Percentiles rank a stretch among this genome's conserved stretches.
Conservation (phyloP, 2,797 vertebrate genomes). For the Acanthurus leucopareius region DNA sequence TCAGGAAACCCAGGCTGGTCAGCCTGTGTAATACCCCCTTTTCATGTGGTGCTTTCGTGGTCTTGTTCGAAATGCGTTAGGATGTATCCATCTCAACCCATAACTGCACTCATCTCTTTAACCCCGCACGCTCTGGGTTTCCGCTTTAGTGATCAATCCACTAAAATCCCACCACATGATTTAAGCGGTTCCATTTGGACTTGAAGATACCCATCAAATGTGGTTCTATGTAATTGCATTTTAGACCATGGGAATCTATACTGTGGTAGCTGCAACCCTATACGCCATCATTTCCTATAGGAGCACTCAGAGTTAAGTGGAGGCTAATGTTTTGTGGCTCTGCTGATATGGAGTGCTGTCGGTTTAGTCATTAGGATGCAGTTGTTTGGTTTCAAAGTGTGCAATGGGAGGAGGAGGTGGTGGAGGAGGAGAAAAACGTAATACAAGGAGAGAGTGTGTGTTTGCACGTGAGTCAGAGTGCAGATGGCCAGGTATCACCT, state of each 20-base stretch:
- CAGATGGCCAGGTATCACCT: slow-evolving; percentile 17
- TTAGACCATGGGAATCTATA: slow-evolving; percentile 72
- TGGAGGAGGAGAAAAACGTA: neutral
- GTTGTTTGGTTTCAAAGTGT: slow-evolving; percentile 35
- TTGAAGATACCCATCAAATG: slow-evolving; percentile 71
- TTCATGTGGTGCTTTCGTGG: slow-evolving; percentile 57
- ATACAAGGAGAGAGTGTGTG: neutral
- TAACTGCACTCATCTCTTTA: slow-evolving; percentile 73
- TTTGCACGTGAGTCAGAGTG: slow-evolving; percentile 6
- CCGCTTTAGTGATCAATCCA: slow-evolving; percentile 60
- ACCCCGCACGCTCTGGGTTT: slow-evolving; percentile 36
- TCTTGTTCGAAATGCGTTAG: slow-evolving; percentile 60
- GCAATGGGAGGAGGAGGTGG: neutral
- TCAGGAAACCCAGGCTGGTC: slow-evolving; percentile 29
- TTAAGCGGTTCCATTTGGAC: slow-evolving; percentile 72
- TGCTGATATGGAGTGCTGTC: slow-evolving; percentile 66
- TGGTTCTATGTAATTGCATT: slow-evolving; percentile 79
- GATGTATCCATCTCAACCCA: slow-evolving; percentile 52
- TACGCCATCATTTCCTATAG: slow-evolving; percentile 78
- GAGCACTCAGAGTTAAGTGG: slow-evolving; percentile 81
- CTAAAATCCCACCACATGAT: slow-evolving; percentile 69
- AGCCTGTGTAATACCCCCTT: slow-evolving; percentile 36
- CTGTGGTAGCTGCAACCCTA: slow-evolving; percentile 75
- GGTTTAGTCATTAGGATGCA: slow-evolving; percentile 69
- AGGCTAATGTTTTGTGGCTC: slow-evolving; percentile 80